Evolutionary conservation across 1,140 invertebrate genomes (phyloP).

Genomic region (Listronotus oregonensis): DNA sequence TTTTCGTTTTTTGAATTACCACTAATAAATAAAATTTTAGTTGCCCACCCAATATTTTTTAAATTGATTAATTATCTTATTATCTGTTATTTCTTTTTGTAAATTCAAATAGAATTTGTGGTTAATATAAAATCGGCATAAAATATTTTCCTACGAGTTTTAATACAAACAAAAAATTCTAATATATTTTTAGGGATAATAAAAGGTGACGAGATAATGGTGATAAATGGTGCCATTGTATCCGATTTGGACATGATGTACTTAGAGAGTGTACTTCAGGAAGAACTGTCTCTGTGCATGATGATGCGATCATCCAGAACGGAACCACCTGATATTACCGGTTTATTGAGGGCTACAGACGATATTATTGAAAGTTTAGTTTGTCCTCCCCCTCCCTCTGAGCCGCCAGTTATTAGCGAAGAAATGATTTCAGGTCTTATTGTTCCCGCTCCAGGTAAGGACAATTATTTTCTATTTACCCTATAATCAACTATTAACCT

Average conservation of each 20-base stretch:
- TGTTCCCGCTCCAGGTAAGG: constrained; percentile 83
- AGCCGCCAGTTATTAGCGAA: constrained; percentile 90
- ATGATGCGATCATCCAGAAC: constrained; percentile 97
- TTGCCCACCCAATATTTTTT: no score
- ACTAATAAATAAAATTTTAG: no score
- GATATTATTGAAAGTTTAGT: constrained; percentile 95
- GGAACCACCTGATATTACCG: constrained; percentile 86
- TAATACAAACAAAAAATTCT: neutral
- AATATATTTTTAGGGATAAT: constrained; percentile 76
- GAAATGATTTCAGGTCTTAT: constrained; percentile 95
- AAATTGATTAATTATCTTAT: no score
- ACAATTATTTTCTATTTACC: no score
- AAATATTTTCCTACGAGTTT: no score
- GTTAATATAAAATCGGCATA: no score
- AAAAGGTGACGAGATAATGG: constrained; percentile 97
- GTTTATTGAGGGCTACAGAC: constrained; percentile 82
- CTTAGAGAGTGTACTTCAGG: constrained; percentile 92
- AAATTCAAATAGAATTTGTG: no score
- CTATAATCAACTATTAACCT: no score
- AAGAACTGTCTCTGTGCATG: constrained; percentile 93
- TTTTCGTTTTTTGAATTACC: no score
- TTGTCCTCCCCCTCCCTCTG: constrained; percentile 91
- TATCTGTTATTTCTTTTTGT: no score
- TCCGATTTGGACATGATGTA: constrained; percentile 99
- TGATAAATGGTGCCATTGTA: constrained; percentile 97